These are phyloP conservation scores for Malurus leucopterus DNA, from an alignment of 2,797 vertebrate genomes.

Conservation along the genomic window DNA sequence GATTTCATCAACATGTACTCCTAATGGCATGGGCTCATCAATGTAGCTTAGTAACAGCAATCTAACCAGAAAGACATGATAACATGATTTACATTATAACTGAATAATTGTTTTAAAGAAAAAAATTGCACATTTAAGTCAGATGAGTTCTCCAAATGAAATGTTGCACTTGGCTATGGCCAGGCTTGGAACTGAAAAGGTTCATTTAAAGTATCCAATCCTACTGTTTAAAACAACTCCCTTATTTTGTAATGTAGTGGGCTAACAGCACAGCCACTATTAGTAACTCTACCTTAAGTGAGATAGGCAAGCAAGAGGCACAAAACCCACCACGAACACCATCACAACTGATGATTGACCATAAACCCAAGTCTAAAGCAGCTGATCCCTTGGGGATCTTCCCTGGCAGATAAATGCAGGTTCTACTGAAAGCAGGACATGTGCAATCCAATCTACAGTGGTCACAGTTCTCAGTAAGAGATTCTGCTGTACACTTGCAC, in stretches of 20 bases:
- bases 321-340: neutral
- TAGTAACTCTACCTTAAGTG: neutral
- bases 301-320: neutral
- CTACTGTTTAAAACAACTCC: neutral
- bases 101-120: neutral
- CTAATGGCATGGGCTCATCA: neutral
- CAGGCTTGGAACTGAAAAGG: neutral
- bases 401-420: neutral
- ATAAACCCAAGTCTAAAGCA: neutral
- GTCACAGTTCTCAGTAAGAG: neutral
- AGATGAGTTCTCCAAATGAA: neutral
- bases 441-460: neutral
- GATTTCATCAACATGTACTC: neutral
- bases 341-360: neutral
- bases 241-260: neutral
- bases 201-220: neutral
- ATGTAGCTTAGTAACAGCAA: neutral
- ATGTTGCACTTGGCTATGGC: accelerated
- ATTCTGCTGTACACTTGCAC: neutral
- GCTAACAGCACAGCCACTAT: neutral
- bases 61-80: neutral
- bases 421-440: neutral
- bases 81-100: neutral
- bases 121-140: neutral
- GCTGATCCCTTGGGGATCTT: neutral